Evolutionary conservation across 2,888 invertebrate genomes (phyloP).

Genomic region (Trachelus troglodyta): DNA sequence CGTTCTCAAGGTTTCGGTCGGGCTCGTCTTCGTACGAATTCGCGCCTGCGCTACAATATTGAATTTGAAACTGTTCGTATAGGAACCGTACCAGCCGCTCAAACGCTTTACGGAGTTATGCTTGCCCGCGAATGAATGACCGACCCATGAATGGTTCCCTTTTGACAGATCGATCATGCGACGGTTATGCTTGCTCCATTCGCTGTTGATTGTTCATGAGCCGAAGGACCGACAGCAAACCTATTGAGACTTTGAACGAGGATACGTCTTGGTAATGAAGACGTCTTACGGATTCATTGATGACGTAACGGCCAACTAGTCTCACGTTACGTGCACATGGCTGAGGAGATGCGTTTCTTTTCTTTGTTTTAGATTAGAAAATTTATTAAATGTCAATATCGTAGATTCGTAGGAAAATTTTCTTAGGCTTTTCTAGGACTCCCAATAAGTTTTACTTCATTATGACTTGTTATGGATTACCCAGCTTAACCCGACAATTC

Average conservation of each 20-base stretch:
- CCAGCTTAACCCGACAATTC: no score
- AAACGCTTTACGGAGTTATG: constrained; percentile 1
- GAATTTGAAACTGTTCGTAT: constrained; percentile 37
- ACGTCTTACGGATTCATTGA: neutral
- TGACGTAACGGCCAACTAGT: neutral
- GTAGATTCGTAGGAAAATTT: no score
- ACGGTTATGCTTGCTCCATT: neutral
- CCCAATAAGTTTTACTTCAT: no score
- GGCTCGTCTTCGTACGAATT: constrained; percentile 18
- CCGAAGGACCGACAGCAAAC: neutral
- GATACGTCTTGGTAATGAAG: neutral
- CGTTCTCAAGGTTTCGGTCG: neutral
- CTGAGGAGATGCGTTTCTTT: no score
- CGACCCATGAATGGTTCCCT: neutral
- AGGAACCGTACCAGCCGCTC: neutral
- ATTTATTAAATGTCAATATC: no score
- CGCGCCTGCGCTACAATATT: constrained; percentile 52
- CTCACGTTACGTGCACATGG: neutral
- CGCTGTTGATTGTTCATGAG: neutral
- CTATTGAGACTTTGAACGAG: neutral
- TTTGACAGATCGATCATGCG: neutral
- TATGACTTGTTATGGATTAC: no score
- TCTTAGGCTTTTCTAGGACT: no score
- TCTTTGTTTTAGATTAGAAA: no score
- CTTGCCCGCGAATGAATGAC: constrained; percentile 14